Evolutionary conservation across 2,113 vertebrate genomes (phyloP).

Genomic region (Oriolus oriolus): DNA sequence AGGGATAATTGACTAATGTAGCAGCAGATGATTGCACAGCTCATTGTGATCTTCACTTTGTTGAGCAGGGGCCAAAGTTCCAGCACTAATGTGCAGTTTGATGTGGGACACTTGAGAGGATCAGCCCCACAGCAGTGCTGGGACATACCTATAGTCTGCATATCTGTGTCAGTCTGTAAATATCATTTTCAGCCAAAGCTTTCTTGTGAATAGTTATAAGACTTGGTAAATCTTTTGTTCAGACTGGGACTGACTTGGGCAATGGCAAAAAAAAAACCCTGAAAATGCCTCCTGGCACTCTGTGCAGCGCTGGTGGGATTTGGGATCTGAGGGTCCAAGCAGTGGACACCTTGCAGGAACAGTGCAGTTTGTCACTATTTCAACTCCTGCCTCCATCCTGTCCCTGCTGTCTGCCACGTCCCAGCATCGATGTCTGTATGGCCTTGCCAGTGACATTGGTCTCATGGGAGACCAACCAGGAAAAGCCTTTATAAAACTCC

Average conservation of each 20-base stretch:
- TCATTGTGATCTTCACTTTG: neutral
- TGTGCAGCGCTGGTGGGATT: neutral
- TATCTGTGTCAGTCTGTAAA: neutral
- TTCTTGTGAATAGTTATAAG: neutral
- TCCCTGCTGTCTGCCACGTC: neutral
- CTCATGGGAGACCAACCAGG: neutral
- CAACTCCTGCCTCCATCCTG: neutral
- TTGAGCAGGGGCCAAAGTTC: neutral
- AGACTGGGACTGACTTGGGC: neutral
- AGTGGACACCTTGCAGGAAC: rapidly evolving
- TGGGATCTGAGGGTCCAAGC: neutral
- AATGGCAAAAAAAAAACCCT: neutral
- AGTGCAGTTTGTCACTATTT: neutral
- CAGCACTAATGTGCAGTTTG: rapidly evolving
- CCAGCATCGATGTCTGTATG: rapidly evolving
- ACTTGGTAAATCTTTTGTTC: neutral
- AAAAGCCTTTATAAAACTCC: neutral
- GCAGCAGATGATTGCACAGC: neutral
- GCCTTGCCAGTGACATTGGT: neutral
- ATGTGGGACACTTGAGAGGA: neutral
- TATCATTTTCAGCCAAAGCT: neutral
- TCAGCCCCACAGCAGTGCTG: neutral
- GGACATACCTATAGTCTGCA: neutral
- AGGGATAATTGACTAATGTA: neutral
- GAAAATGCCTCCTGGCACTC: neutral